Evolutionary conservation across 2,888 invertebrate genomes (phyloP).

Genomic region (Parnassius glacialis): DNA sequence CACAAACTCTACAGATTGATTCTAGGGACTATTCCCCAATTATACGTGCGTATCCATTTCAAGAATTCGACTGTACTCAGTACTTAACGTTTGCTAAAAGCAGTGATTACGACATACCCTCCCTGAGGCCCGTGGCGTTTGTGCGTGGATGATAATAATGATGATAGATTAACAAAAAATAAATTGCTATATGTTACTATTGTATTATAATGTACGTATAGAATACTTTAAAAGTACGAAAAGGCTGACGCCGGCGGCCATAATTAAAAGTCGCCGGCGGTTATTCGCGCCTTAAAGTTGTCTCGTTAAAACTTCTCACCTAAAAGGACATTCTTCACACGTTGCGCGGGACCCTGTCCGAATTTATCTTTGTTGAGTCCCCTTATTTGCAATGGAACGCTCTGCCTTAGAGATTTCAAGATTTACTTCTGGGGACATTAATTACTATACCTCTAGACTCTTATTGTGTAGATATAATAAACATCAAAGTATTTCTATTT

Average conservation of each 20-base stretch:
- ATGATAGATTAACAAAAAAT: constrained; percentile 6
- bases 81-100: no score
- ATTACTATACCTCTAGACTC: no score
- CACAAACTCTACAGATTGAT: no score
- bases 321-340: constrained; percentile 16
- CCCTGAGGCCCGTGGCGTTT: no score
- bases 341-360: not conserved
- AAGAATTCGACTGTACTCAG: no score
- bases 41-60: no score
- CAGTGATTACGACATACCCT: no score
- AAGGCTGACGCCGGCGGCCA: constrained; percentile 6
- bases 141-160: no score
- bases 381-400: constrained; percentile 1
- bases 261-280: constrained; percentile 20
- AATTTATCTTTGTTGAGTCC: constrained; percentile 2
- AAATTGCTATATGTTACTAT: not conserved
- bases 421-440: no score
- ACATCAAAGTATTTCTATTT: no score
- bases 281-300: constrained; percentile 15
- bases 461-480: no score
- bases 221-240: not conserved
- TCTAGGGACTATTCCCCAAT: no score
- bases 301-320: constrained; percentile 24
- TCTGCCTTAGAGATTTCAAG: not conserved
- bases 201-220: constrained; percentile 2